Base-by-base conservation (phyloP, 2,888 invertebrate genomes). In the Arctia plantaginis region DNA sequence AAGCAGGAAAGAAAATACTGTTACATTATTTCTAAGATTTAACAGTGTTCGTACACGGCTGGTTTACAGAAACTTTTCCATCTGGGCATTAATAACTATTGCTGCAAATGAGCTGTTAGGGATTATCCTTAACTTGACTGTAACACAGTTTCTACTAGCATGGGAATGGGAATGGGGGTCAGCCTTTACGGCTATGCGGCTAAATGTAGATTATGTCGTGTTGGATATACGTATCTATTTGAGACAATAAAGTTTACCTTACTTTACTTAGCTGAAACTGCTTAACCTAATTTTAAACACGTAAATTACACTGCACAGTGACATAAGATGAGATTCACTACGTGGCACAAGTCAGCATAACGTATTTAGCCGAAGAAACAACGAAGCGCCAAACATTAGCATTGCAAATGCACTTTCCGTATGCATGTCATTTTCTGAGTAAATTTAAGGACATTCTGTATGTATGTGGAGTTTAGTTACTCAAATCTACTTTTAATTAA, bases 391-490 rank as follows among this genome's bases (percentile, higher is more conserved):
- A 75, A 65, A 67, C 71, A 80, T 84, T 84, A 82, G 84, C 77
- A 85, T 71, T 84, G 80, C 84, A 85, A 80, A 84, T 84, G 71
- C 66, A 76, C 71, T 55, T 71, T 13, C 72, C 66, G 44, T 70
- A 66, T 72, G 72, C 75, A 76, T 72, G 75, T 44, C 35, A 72
- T 69, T 59, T 70, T 62, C 69, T 73, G 79, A 85, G 77, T 83
- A 81, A 23, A 85, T 85, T 85, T 83, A 72, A 79, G 77, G 79
- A 78, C 71, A 77, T 77, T 79, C 72, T 68, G 74, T 67, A 80
- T 71, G 76, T 23, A 66, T 67, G 66, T 68, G 41, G 33, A 51
- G 69, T 59, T 76, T 72, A 51, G 67, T 71, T n/a, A n/a, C n/a
- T n/a, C n/a, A n/a, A n/a, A n/a, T n/a, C n/a, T n/a, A n/a, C n/a